Conservation (phyloP, 2,888 invertebrate species). For the Incurvaria masculella region DNA sequence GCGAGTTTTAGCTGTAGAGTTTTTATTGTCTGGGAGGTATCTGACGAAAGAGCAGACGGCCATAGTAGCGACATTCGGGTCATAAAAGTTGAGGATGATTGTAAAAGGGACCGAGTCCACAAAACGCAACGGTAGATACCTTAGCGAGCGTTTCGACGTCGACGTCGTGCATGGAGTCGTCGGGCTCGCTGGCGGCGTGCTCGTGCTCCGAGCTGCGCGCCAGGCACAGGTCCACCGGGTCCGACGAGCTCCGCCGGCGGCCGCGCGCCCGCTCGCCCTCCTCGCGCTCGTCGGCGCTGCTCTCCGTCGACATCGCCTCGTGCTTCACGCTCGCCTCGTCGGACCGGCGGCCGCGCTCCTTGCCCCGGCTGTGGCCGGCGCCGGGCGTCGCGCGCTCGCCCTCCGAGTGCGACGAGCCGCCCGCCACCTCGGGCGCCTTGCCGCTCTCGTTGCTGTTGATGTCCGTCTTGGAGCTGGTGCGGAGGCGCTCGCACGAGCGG, state of each 20-base stretch:
- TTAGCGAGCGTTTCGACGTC: slow-evolving; percentile 45
- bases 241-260: slow-evolving; percentile 70
- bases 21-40: no score
- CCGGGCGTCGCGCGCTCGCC: slow-evolving; percentile 47
- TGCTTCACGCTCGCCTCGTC: slow-evolving; percentile 50
- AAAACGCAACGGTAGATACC: slow-evolving; percentile 1
- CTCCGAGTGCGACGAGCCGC: slow-evolving; percentile 50
- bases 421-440: slow-evolving; percentile 46
- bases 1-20: no score
- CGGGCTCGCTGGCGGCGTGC: slow-evolving; percentile 57
- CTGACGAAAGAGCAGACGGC: no score
- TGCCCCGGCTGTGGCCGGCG: slow-evolving; percentile 49
- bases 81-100: no score
- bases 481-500: slow-evolving; percentile 47
- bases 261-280: slow-evolving; percentile 54
- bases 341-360: slow-evolving; percentile 29
- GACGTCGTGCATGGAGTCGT: slow-evolving; percentile 47
- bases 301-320: slow-evolving; percentile 48
- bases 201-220: slow-evolving; percentile 56
- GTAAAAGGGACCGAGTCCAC: no score
- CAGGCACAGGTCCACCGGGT: slow-evolving; percentile 77
- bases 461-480: slow-evolving; percentile 48
- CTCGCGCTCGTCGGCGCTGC: slow-evolving; percentile 51
- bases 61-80: no score
- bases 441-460: slow-evolving; percentile 53